Evolutionary conservation across 2,888 invertebrate genomes (phyloP), one percentile per base, ranked within the genome.

Genomic region (Amphipoea lucens): DNA sequence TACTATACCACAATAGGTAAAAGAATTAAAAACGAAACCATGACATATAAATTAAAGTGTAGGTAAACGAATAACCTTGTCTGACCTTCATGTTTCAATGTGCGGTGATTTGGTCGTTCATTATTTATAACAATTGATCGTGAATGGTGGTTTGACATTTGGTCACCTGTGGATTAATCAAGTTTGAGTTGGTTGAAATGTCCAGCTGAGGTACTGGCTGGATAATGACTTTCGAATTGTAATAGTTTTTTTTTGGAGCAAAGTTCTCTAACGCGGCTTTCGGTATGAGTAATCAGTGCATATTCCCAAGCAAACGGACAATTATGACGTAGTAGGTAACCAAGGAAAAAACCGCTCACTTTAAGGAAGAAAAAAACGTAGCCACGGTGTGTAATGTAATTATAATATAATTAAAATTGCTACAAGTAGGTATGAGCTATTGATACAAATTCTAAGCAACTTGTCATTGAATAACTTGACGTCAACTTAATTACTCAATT

Each of bases 111-210:
- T 73, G 65, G 73, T 78, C 78, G 68, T 73, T 83, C 69, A 67
- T 78, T 82, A 82, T 83, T 76, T 79, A 76, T 51, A 76, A 82
- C 73, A 81, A 81, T 74, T 79, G 70, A 12, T 67, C 29, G 67
- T 73, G 67, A 77, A 76, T 73, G 63, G 60, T 45, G 9, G 48
- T 48, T 62, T 82, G 72, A 57, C 62, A 82, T 84, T 82, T 78
- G 12, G 42, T 23, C 29, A 4, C 40, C 17, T n/a, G 42, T 62
- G 36, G 54, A 51, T 79, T 60, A 12, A 48, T 66, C 57, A 66
- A 62, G n/a, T 57, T 65, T 36, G 29, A 54, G 36, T 79, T n/a
- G 7, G 11, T 57, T 23, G 23, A 9, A 57, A 57, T 57, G 23
- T 57, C 57, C 29, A 48, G 6, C 12, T 20, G 23, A 12, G 69